phyloP scores from a whole-genome alignment of 2,113 vertebrate species.

The Sprattus sprattus region DNA sequence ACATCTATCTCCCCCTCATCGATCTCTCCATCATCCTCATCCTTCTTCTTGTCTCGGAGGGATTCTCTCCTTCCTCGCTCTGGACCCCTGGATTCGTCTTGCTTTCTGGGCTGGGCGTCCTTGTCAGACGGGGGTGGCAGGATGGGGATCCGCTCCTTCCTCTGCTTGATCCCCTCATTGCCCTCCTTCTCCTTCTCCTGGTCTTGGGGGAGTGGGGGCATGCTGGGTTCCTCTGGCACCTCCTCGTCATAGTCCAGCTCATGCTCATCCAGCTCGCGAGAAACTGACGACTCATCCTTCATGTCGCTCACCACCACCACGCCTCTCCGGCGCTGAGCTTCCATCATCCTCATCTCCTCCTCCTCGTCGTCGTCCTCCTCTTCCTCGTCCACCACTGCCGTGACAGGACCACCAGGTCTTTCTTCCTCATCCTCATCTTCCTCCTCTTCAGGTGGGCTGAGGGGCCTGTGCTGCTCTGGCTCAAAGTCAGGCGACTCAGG shows the following conservation, averaged over 20 bases:
- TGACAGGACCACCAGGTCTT: neutral
- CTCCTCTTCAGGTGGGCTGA: conserved; percentile 49
- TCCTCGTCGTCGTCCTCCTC: conserved; percentile 34
- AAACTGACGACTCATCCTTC: conserved; percentile 89
- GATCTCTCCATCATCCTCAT: conserved; percentile 94
- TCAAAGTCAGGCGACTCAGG: conserved; percentile 72
- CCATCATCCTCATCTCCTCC: conserved; percentile 10
- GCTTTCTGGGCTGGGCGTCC: conserved; percentile 52
- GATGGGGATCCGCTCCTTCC: conserved; percentile 65
- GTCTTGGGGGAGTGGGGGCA: conserved; percentile 72
- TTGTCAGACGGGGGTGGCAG: conserved; percentile 61
- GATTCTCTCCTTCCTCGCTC: conserved; percentile 76
- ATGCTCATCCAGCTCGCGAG: conserved; percentile 91
- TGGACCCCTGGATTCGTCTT: conserved; percentile 52
- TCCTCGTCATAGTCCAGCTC: conserved; percentile 98
- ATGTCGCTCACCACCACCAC: conserved; percentile 72
- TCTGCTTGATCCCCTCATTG: conserved; percentile 52
- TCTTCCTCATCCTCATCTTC: conserved; percentile 45
- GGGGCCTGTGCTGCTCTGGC: conserved; percentile 66
- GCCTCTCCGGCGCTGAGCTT: conserved; percentile 54
- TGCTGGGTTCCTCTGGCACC: conserved; percentile 86
- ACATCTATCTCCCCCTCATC: conserved; percentile 98
- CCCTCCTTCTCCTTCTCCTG: conserved; percentile 65
- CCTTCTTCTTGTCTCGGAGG: conserved; percentile 88
- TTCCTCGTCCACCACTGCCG: conserved; percentile 40